A percentile compares a stretch with the other conserved stretches of the same genome.
Conservation (phyloP, 2,888 invertebrate species). For the Polietes domitor region DNA sequence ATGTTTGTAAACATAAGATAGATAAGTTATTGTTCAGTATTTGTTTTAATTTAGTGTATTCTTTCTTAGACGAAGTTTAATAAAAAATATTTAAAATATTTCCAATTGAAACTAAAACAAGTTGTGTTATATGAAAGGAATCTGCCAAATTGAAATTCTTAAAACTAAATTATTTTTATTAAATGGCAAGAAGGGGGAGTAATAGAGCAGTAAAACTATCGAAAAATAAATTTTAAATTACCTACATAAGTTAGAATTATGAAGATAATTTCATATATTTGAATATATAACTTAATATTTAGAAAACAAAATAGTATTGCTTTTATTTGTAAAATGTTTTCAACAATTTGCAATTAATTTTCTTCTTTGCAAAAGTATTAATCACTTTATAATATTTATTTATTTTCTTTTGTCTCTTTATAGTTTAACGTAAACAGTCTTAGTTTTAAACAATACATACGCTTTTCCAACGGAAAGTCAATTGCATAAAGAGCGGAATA, state of each 20-base stretch:
- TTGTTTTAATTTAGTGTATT: not conserved
- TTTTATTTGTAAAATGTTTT: not conserved
- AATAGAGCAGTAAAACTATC: not conserved
- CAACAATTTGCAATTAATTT: not conserved
- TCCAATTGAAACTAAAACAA: not conserved
- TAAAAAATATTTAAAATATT: not conserved
- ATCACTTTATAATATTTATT: not conserved
- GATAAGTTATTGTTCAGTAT: too few species aligned
- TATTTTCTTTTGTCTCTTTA: not conserved
- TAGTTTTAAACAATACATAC: constrained; percentile 32
- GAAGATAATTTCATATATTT: not conserved
- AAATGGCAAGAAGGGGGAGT: constrained; percentile 20
- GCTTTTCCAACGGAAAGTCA: not conserved
- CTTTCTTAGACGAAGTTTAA: not conserved
- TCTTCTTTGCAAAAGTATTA: constrained; percentile 4
- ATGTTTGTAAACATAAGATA: too few species aligned
- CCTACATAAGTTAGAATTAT: not conserved
- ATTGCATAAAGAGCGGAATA: not conserved
- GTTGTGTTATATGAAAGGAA: too few species aligned
- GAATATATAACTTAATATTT: not conserved
- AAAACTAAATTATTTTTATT: not conserved
- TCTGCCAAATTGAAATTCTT: not conserved
- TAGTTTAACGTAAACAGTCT: constrained; percentile 20
- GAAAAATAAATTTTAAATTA: not conserved
- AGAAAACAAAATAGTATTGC: not conserved